Evolutionary conservation across 2,113 vertebrate genomes (phyloP).

Genomic region (Electrona antarctica): DNA sequence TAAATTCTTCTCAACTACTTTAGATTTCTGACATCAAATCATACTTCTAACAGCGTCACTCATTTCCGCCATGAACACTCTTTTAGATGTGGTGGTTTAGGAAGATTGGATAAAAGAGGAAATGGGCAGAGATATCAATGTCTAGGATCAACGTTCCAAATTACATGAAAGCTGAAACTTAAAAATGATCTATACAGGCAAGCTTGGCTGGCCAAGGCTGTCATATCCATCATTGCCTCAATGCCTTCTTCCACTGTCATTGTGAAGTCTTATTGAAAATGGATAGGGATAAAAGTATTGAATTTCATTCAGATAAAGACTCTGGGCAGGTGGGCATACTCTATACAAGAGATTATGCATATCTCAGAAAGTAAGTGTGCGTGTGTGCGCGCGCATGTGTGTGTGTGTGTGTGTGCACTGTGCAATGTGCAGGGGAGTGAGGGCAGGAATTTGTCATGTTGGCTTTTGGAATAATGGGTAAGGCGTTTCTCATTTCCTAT

Average conservation of each 20-base stretch:
- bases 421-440: constrained; percentile 10
- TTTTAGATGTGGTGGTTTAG: too few species aligned
- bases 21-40: too few species aligned
- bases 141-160: too few species aligned
- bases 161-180: background rate
- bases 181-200: background rate
- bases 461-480: constrained; percentile 56
- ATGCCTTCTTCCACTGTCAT: background rate
- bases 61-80: too few species aligned
- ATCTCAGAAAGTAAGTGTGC: background rate
- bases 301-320: background rate
- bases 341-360: background rate
- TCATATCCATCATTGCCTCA: background rate
- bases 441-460: constrained; percentile 70
- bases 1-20: too few species aligned
- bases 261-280: background rate
- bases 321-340: background rate
- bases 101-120: too few species aligned
- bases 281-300: background rate
- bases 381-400: background rate
- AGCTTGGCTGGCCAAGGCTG: background rate
- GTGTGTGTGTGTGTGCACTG: constrained; percentile 26
- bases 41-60: too few species aligned
- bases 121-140: too few species aligned
- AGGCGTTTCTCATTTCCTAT: constrained; percentile 72